These are phyloP conservation scores for Chironomus striatipennis DNA, from an alignment of 1,140 invertebrate species.

Conservation along the genomic window DNA sequence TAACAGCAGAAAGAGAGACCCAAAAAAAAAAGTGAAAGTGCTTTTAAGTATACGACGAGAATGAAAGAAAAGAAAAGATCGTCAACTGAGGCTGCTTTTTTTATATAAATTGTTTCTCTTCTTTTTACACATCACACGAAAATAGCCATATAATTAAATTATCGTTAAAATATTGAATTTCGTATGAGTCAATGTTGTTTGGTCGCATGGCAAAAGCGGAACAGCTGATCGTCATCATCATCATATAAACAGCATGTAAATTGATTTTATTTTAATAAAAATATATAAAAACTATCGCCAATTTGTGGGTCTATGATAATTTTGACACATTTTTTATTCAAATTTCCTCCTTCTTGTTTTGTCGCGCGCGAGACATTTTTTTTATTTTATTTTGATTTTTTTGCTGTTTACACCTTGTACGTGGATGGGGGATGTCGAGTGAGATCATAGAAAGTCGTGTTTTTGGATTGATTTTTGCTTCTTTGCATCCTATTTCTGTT, in stretches of 20 bases:
- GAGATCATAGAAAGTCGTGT: too few species aligned
- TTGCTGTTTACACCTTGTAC: too few species aligned
- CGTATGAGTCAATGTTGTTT: too few species aligned
- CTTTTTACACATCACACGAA: neutral
- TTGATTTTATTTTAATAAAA: too few species aligned
- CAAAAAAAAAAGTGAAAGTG: neutral
- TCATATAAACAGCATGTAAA: too few species aligned
- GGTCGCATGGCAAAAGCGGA: too few species aligned
- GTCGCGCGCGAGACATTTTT: neutral
- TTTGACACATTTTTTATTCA: slow-evolving; percentile 14
- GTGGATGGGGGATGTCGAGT: too few species aligned
- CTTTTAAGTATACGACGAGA: neutral
- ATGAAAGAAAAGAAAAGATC: neutral
- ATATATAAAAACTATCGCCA: neutral
- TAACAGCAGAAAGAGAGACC: neutral
- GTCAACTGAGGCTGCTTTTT: neutral
- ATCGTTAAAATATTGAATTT: slow-evolving; percentile 2
- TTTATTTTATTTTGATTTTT: too few species aligned
- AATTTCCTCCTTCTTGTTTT: neutral
- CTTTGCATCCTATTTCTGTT: too few species aligned
- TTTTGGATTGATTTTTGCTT: too few species aligned
- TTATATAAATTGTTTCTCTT: neutral
- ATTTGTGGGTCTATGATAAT: slow-evolving; percentile 20
- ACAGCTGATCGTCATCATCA: too few species aligned
- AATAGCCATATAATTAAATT: slow-evolving; percentile 9